phyloP scores from a whole-genome alignment of 2,888 invertebrate genomes.

The Sylvicola cinctus region DNA sequence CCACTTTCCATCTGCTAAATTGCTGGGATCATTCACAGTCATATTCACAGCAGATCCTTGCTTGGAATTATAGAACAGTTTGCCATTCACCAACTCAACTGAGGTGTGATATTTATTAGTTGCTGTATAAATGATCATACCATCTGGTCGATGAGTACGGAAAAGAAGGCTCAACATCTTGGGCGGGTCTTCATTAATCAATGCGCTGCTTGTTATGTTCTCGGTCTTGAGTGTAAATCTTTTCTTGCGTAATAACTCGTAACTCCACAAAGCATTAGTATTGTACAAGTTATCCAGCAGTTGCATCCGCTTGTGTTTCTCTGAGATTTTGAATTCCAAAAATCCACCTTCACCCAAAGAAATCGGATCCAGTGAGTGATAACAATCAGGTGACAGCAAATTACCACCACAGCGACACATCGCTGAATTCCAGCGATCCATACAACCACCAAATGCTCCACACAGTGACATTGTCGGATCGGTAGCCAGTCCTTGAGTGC shows the following conservation, averaged over 20 bases:
- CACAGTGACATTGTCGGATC: conserved; percentile 28
- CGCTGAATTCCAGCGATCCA: conserved; percentile 66
- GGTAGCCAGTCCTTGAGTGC: conserved; percentile 26
- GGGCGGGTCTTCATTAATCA: conserved; percentile 27
- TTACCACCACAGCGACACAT: conserved; percentile 49
- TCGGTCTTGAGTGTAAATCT: conserved; percentile 10
- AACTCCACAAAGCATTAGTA: conserved; percentile 45
- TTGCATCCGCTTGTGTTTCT: conserved; percentile 72
- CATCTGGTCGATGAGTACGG: conserved; percentile 55
- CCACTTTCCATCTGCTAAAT: conserved; percentile 68
- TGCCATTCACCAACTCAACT: conserved; percentile 55
- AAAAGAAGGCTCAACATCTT: conserved; percentile 65
- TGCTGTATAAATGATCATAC: conserved; percentile 67
- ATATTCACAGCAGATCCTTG: conserved; percentile 63
- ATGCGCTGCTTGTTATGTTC: conserved; percentile 19
- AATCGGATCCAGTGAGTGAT: conserved; percentile 54
- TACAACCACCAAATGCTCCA: conserved; percentile 45
- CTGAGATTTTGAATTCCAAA: conserved; percentile 57
- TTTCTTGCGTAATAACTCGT: conserved; percentile 11
- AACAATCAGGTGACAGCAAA: conserved; percentile 60
- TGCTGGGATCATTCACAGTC: conserved; percentile 41
- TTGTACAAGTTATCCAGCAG: conserved; percentile 58
- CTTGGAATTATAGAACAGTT: conserved; percentile 59
- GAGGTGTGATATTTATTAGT: conserved; percentile 75
- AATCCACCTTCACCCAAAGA: conserved; percentile 59